Evolutionary conservation across 2,888 invertebrate species (phyloP).

Genomic region (Drosophila mayaguana): DNA sequence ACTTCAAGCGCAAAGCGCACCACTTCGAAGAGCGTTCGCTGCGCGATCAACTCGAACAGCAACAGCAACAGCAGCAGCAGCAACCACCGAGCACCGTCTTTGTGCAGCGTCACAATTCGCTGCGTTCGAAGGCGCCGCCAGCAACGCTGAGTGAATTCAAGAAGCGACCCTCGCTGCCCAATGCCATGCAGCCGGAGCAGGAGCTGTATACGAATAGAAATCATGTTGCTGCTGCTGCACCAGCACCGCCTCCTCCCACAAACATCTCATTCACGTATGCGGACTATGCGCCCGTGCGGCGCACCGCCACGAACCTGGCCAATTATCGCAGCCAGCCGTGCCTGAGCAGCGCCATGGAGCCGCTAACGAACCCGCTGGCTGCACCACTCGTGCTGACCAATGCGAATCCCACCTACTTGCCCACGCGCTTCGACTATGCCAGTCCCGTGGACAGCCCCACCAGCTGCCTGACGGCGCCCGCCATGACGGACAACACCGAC

Average conservation of each 20-base stretch:
- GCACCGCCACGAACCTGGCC: conserved; percentile 40
- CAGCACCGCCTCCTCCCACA: conserved; percentile 74
- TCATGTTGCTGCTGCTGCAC: neutral
- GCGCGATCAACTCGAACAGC: conserved; percentile 72
- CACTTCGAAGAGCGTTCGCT: conserved; percentile 86
- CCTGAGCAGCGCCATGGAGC: conserved; percentile 86
- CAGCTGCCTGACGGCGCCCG: conserved; percentile 67
- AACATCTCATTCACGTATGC: conserved; percentile 81
- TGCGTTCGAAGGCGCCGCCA: conserved; percentile 65
- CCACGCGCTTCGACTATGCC: conserved; percentile 65
- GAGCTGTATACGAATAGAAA: conserved; percentile 17
- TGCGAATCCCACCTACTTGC: conserved; percentile 75
- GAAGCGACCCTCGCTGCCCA: conserved; percentile 84
- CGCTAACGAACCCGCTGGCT: conserved; percentile 84
- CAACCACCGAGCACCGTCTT: conserved; percentile 24
- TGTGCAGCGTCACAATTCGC: conserved; percentile 82
- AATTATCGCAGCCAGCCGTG: conserved; percentile 84
- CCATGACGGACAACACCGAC: conserved; percentile 76
- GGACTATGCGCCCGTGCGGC: conserved; percentile 58
- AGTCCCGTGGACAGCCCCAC: conserved; percentile 80
- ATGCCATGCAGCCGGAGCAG: conserved; percentile 75
- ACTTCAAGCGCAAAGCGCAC: conserved; percentile 86
- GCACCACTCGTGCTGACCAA: conserved; percentile 83
- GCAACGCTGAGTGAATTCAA: conserved; percentile 69
- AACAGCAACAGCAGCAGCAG: conserved; percentile 41